Evolutionary conservation across 2,888 invertebrate species (phyloP).

Genomic region (Acanthoscelides obtectus): DNA sequence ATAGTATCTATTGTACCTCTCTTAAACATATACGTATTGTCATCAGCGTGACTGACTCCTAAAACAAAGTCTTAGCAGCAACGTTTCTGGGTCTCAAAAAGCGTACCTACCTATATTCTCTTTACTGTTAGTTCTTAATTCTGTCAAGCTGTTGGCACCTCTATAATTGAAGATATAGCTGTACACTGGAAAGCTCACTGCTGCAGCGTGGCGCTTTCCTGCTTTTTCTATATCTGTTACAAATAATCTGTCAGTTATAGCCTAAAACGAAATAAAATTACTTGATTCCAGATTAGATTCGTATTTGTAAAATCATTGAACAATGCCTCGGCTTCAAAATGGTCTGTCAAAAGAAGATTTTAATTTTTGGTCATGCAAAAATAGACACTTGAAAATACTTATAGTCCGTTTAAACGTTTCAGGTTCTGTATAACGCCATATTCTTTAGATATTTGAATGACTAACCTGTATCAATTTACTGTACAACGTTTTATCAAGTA

Average conservation of each 20-base stretch:
- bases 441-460: no score
- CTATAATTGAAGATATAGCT: slow-evolving; percentile 62
- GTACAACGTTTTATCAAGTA: slow-evolving; percentile 32
- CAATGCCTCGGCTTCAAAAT: no score
- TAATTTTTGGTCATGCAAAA: no score
- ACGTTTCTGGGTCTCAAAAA: no score
- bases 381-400: no score
- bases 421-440: no score
- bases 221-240: slow-evolving; percentile 55
- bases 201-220: slow-evolving; percentile 56
- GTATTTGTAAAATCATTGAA: no score
- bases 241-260: slow-evolving; percentile 64
- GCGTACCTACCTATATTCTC: slow-evolving; percentile 6
- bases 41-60: slow-evolving; percentile 65
- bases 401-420: no score
- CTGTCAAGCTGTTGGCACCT: slow-evolving; percentile 55
- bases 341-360: no score
- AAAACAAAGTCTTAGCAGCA: slow-evolving; percentile 11
- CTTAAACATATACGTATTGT: slow-evolving; percentile 44
- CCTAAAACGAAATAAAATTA: slow-evolving; percentile 5
- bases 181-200: slow-evolving; percentile 57
- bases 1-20: slow-evolving; percentile 37
- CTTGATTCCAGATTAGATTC: no score
- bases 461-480: slow-evolving; percentile 22
- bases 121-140: slow-evolving; percentile 24